Evolutionary conservation across 2,888 invertebrate genomes (phyloP), one percentile per base, ranked within the genome.

Genomic region (Mechanitis messenoides): DNA sequence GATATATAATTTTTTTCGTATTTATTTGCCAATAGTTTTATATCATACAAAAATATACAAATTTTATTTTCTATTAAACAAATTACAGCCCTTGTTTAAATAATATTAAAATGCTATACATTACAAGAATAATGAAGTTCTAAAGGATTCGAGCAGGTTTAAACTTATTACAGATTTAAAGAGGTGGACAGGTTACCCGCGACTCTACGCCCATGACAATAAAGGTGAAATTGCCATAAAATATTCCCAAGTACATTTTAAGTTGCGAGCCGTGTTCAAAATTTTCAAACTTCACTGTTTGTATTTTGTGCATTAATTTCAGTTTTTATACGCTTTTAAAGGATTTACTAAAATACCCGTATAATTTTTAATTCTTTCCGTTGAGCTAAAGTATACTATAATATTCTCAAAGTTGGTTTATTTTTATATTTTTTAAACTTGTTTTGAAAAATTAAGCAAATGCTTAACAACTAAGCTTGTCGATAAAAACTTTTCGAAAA

Each of bases 121-220:
- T 9, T 42, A 42, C 11, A 67, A 68, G 73, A 75, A 75, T 75
- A 73, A n/a, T 53, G 7, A 54, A 28, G 20, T 60, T 63, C 45
- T 5, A 61, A 66, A 69, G 72, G 74, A 75, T 75, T 73, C 72
- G 68, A 66, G 60, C 61, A 62, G 68, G 66, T 66, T 69, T 65
- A 70, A 76, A 74, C 69, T 76, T 75, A 68, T 73, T 62, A 68
- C 67, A 45, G 69, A 68, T 59, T 66, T 70, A 68, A 71, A 70
- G 68, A 73, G 71, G 69, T 56, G 58, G 46, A 55, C 57, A 60
- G 28, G n/a, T 50, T 2, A 53, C 45, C 38, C 33, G 33, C 55
- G 53, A 35, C 59, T 53, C 56, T 59, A 54, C 56, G 5, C 50
- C 50, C 53, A 3, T 20, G 11, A 6, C 9, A n/a, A 28, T 62